Base-by-base conservation (phyloP, 2,888 invertebrate species). In the Drosophila merina region DNA sequence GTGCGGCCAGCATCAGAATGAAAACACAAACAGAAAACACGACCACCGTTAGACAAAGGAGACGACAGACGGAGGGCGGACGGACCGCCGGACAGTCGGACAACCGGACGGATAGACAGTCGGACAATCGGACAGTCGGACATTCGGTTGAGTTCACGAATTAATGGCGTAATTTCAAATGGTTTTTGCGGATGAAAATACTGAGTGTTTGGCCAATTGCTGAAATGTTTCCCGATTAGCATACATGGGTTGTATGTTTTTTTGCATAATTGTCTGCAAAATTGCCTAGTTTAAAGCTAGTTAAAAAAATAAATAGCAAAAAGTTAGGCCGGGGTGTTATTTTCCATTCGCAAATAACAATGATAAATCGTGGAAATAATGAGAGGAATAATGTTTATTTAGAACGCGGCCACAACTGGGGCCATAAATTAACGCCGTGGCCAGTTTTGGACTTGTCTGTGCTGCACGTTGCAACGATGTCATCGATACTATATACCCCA, bases 131-230 rank as follows among this genome's bases (percentile, higher is more conserved):
- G 63, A 63, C 49, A 42, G 30, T 47, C 52, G 52, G 55, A 67
- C 69, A 85, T 48, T 70, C 55, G 70, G 40, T 69, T 60, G 38
- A 60, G 54, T 84, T 81, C 52, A 76, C 72, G 79, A 79, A 85
- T 85, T 79, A 79, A 77, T 77, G 70, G 85, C 82, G 79, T 76
- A 72, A 85, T 82, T 82, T 69, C 47, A 77, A 84, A 75, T 75
- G 55, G 69, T 47, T 59, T 54, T 58, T 55, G 52, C 57, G 40
- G 47, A 14, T 30, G 60, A 57, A 57, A 52, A 28, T 56, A 70
- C 71, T 71, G 72, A 81, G 77, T 79, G 77, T 62, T 69, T 62
- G 49, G 44, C 51, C 63, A 62, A 75, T 70, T 44, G 44, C 38
- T 47, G 14, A 48, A 59, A 45, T 45, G 45, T 45, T 56, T 45